Base-by-base conservation (phyloP, 2,797 vertebrate genomes). In the Brotula barbata region DNA sequence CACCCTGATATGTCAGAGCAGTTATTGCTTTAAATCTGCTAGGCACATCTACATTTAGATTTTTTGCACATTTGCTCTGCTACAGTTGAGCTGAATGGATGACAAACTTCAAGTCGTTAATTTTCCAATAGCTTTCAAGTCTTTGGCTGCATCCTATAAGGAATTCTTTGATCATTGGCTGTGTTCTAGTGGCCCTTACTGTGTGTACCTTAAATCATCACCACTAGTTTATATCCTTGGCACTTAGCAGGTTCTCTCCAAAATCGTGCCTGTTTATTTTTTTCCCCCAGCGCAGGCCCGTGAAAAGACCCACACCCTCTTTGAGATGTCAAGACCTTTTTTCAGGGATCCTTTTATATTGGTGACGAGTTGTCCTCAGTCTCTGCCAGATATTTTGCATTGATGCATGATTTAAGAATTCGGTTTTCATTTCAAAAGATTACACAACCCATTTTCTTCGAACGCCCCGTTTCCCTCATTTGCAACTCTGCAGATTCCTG, bases 201-300 rank as follows among this genome's bases (percentile, higher is more conserved):
- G 14, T 55, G 22, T 68, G 59, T 12, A 68, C 58, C 40, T 47
- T 54, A 71, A 73, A 43, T 75, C 66, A 58, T 58, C 19, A 42
- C 33, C 54, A 56, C 33, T 47, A 22, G 51, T 52, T 47, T 68
- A 66, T 40, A 20, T 59, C 31, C 51, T 52, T 3, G 1, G 49
- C 10, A 6, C 56, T 62, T 58, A 50, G 16, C 45, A 55, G 4
- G 7, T 44, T 63, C 25, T 25, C 45, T 7, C 59, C 2, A 36
- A 64, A 13, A 25, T 59, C 69, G 43, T 13, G 6, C 16, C 40
- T 69, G 31, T 34, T 58, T 58, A 15, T 54, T 4, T 73, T 8
- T 14, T 11, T 23, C 34, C 41, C 7, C 48, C 12, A 46, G 20
- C 40, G 23, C 31, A 34, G 64, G 10, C 41, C 41, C 4, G 1